Conservation (phyloP, 2,113 vertebrate genomes). For the Microcebus lehilahytsara region DNA sequence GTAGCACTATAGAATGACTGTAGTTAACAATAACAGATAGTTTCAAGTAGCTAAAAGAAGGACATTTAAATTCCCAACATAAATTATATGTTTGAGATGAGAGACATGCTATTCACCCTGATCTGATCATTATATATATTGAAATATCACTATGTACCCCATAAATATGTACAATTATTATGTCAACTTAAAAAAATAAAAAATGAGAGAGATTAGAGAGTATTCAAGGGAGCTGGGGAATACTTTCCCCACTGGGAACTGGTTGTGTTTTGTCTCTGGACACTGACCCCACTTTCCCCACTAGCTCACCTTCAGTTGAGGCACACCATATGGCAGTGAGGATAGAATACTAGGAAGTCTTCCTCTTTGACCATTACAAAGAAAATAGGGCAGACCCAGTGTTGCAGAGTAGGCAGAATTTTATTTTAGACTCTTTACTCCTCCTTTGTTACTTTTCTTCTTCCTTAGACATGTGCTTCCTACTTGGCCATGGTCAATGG, state of each 20-base stretch:
- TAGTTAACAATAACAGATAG: neutral
- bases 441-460: neutral
- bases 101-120: neutral
- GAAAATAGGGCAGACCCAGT: neutral
- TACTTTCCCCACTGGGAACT: neutral
- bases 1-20: neutral
- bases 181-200: neutral
- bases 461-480: neutral
- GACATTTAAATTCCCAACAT: neutral
- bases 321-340: too few species aligned
- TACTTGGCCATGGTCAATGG: neutral
- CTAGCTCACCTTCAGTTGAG: neutral
- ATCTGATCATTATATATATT: neutral
- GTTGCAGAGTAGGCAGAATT: neutral
- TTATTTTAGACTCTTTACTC: neutral
- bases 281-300: neutral
- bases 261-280: neutral
- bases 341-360: neutral
- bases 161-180: neutral
- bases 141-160: neutral
- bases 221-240: neutral
- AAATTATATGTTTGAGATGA: neutral
- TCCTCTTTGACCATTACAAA: neutral
- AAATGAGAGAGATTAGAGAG: neutral
- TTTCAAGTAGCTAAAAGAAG: neutral